Percentiles rank a stretch among this genome's conserved stretches.
These are phyloP conservation scores for Parasteatoda tepidariorum DNA, from an alignment of 1,140 invertebrate species.

Conservation along the genomic window DNA sequence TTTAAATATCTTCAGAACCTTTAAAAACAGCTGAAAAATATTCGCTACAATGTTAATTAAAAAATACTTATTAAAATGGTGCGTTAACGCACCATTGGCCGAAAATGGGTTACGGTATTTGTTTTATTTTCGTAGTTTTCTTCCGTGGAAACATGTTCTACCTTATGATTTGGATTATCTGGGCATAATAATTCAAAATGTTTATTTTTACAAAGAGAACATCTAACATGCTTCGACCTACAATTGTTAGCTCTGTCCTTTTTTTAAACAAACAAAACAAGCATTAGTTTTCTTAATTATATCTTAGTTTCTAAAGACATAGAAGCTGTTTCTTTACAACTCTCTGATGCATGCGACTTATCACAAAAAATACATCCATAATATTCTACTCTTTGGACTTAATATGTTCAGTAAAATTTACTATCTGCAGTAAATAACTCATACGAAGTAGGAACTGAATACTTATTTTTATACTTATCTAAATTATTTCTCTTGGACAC, in stretches of 20 bases:
- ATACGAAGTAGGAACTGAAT: not conserved
- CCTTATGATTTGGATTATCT: not conserved
- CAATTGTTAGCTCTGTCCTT: constrained; percentile 8
- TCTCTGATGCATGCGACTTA: no score
- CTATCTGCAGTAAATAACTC: not conserved
- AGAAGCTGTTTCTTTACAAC: no score
- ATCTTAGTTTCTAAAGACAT: not conserved
- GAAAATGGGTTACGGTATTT: constrained; percentile 19
- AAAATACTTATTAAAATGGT: no score
- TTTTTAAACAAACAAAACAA: constrained; percentile 19
- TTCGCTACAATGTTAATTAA: no score
- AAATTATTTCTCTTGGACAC: no score
- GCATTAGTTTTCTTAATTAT: constrained; percentile 8
- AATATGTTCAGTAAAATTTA: not conserved
- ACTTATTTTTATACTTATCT: not conserved
- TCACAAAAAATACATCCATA: constrained; percentile 18
- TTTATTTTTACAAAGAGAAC: constrained; percentile 11
- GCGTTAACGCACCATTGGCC: no score
- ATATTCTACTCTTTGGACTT: not conserved
- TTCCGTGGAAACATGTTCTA: not conserved
- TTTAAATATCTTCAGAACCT: no score
- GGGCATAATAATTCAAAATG: constrained; percentile 29
- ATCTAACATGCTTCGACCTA: constrained; percentile 1
- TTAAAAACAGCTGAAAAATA: no score
- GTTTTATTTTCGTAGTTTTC: not conserved